A percentile compares a stretch with the other conserved stretches of the same genome.
Evolutionary conservation across 92 coral and sea anemone genomes (phyloP).

Genomic region (Zoanthus sociatus): DNA sequence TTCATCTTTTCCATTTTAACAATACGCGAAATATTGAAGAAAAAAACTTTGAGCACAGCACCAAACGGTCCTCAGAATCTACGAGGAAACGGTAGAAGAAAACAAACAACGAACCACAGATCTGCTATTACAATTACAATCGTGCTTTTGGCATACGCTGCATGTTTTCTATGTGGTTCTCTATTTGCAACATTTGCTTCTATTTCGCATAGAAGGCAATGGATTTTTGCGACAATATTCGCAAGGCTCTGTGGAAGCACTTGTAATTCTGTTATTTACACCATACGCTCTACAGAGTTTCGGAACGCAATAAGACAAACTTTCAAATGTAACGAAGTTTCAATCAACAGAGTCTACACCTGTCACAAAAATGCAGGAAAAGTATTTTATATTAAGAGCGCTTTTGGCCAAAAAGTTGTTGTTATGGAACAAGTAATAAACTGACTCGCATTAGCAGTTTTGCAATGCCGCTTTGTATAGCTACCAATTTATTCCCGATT

Average conservation of each 20-base stretch:
- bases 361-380: not conserved
- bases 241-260: not conserved
- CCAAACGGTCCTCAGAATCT: not conserved
- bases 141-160: not conserved
- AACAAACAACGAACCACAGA: not conserved
- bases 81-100: not conserved
- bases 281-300: not conserved
- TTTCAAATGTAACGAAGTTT: not conserved
- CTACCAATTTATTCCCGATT: too few species aligned
- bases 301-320: slow-evolving; percentile 2
- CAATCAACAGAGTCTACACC: not conserved
- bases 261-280: not conserved
- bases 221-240: not conserved
- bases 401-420: not conserved
- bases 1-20: not conserved
- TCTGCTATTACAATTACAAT: not conserved
- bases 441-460: too few species aligned
- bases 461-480: too few species aligned
- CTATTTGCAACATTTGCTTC: not conserved
- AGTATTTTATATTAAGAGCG: not conserved
- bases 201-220: not conserved
- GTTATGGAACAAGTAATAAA: too few species aligned
- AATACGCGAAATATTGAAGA: not conserved
- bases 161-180: too few species aligned
- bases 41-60: not conserved